Conservation (phyloP, 2,797 vertebrate genomes). For the Fistularia commersonii region DNA sequence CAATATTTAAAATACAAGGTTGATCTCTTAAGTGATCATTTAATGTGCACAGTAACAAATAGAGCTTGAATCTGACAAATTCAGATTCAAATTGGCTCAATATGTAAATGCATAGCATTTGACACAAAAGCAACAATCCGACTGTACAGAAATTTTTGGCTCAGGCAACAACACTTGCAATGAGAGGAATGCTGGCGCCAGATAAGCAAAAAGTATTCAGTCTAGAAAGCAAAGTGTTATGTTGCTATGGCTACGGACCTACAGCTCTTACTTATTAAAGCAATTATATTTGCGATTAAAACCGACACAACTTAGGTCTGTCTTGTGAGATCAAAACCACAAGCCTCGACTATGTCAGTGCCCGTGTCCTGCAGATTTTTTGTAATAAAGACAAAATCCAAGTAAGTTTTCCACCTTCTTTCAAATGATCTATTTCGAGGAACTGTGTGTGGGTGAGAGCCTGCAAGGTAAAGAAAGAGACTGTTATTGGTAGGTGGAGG, state of each 20-base stretch:
- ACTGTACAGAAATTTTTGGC: slow-evolving; percentile 15
- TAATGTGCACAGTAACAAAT: no score
- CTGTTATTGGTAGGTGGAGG: slow-evolving; percentile 58
- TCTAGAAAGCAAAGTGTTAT: slow-evolving; percentile 50
- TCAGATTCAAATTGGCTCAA: no score
- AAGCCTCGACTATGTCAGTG: slow-evolving; percentile 11
- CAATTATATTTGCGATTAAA: slow-evolving; percentile 59
- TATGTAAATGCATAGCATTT: slow-evolving; percentile 4
- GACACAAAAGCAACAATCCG: slow-evolving; percentile 25
- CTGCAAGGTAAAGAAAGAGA: slow-evolving; percentile 50
- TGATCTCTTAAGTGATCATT: no score
- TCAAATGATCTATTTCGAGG: slow-evolving; percentile 18
- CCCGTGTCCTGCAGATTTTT: slow-evolving; percentile 29
- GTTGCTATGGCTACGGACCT: slow-evolving; percentile 71
- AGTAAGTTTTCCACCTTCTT: slow-evolving; percentile 18
- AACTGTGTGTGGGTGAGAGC: slow-evolving; percentile 46
- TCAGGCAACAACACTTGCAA: slow-evolving; percentile 45
- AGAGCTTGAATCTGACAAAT: no score
- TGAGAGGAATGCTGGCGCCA: slow-evolving; percentile 36
- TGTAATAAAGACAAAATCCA: no score
- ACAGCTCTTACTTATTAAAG: slow-evolving; percentile 62
- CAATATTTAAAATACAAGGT: no score
- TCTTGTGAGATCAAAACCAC: slow-evolving; percentile 28
- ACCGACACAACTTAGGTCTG: slow-evolving; percentile 24
- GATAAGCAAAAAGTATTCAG: slow-evolving; percentile 55